Base-by-base conservation (phyloP, 2,113 vertebrate species). In the Lasiurus borealis region DNA sequence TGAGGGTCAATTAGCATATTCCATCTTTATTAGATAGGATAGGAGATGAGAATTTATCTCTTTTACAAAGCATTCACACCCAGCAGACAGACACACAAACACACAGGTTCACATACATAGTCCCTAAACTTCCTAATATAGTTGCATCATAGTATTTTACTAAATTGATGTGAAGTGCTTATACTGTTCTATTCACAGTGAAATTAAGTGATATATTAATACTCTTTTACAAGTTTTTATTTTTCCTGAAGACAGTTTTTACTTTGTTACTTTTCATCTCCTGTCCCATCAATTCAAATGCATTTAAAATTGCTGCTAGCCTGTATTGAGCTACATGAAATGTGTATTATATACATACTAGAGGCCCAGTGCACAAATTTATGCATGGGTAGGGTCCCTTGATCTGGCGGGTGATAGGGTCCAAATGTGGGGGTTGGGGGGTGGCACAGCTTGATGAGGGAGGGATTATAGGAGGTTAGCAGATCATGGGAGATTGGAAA, bases 171-270 rank as follows among this genome's bases (percentile, higher is more conserved):
- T 7, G 0, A 1, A 18, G n/a, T 46, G 18, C 9, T 76, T 50
- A 25, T 4, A 40, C 9, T 36, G 16, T 73, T 84, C 9, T 83
- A 77, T 6, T 92, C 25, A 89, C 13, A 68, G 11, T 52, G 36
- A 76, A 36, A 76, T 21, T 29, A 34, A 50, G n/a, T 23, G 3
- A 8, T 48, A 54, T 16, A 64, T 27, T 64, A 13, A 64, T 90
- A 36, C 21, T 73, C n/a, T 89, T 96, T 77, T 48, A 82, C 0
- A 44, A 68, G 7, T 5, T 69, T 57, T 48, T 82, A 5, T 77
- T 84, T 91, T 40, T 72, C 23, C 23, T 59, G 5, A 90, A 84
- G 27, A 72, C 59, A 69, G 66, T 50, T 81, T 90, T 50, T 88
- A 29, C 11, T 18, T 44, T 36, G 78, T 50, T 36, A 85, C 12